Conservation (phyloP, 92 coral and sea anemone species). For the Paramuricea clavata region DNA sequence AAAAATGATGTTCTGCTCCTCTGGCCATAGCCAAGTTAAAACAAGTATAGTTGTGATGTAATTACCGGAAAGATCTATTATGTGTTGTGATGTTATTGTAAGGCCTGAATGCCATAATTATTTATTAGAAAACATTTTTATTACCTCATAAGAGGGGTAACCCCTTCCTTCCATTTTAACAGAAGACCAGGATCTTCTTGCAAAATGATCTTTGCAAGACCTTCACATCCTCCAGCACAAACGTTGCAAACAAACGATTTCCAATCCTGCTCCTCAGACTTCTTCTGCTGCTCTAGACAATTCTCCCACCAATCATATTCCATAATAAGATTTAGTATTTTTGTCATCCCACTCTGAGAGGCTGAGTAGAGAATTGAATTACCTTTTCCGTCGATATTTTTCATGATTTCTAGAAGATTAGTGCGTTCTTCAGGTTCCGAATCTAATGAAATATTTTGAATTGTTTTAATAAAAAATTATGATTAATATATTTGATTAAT, state of each 20-base stretch:
- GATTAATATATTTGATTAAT: not conserved
- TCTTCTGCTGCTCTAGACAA: not conserved
- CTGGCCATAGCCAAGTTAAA: too few relatives aligned
- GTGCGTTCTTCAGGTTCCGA: not conserved
- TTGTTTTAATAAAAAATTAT: not conserved
- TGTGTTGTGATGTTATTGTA: too few relatives aligned
- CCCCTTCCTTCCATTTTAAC: too few relatives aligned
- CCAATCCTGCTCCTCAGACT: not conserved
- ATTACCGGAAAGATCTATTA: too few relatives aligned
- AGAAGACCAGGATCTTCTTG: too few relatives aligned
- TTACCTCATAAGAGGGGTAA: too few relatives aligned
- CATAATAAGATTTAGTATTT: slow-evolving; percentile 8
- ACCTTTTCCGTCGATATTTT: not conserved
- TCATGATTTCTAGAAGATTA: not conserved
- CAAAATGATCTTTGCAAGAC: not conserved
- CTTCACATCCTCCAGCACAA: slow-evolving; percentile 3
- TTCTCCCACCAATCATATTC: not conserved
- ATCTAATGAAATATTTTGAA: not conserved
- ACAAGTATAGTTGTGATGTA: too few relatives aligned
- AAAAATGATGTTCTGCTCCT: too few relatives aligned
- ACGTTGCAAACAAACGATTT: not conserved
- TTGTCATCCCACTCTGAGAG: not conserved
- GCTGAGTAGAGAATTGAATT: slow-evolving; percentile 10
- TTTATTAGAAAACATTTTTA: too few relatives aligned
- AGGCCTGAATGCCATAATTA: too few relatives aligned